A percentile compares a stretch with the other conserved stretches of the same genome.
Evolutionary conservation across 2,888 invertebrate genomes (phyloP).

Genomic region (Micoletzkya japonica): DNA sequence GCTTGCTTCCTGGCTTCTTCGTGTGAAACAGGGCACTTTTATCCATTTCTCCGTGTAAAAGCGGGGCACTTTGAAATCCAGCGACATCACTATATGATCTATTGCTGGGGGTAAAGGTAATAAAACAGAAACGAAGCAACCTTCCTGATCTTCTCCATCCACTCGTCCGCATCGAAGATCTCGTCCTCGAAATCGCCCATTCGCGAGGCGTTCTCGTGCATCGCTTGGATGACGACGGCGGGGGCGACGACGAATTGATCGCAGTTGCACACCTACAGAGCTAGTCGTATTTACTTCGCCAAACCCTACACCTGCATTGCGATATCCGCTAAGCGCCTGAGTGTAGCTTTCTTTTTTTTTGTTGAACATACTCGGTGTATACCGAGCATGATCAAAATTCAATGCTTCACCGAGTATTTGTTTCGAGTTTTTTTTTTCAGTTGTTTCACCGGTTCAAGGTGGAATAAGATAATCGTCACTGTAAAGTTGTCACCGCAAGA

Average conservation of each 20-base stretch:
- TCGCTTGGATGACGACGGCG: constrained; percentile 7
- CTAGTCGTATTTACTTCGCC: too few species aligned
- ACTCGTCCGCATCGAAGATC: neutral
- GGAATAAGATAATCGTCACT: too few species aligned
- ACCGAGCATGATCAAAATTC: neutral
- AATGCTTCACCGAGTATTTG: too few species aligned
- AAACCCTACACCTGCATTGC: too few species aligned
- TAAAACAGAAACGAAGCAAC: neutral
- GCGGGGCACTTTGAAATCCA: too few species aligned
- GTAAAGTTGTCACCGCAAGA: neutral
- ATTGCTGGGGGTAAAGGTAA: neutral
- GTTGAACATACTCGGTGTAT: neutral
- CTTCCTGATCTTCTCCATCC: constrained; percentile 11
- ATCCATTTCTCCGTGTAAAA: too few species aligned
- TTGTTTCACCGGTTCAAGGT: too few species aligned
- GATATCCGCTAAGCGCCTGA: too few species aligned
- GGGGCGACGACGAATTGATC: constrained; percentile 19
- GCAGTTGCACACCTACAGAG: constrained; percentile 13
- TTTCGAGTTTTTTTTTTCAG: too few species aligned
- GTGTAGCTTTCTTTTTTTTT: too few species aligned
- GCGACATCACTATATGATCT: neutral
- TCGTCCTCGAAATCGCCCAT: constrained; percentile 15
- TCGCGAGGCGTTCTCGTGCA: neutral
- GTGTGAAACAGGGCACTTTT: too few species aligned
- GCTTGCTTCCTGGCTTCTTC: neutral